Evolutionary conservation across 1,140 invertebrate species (phyloP).

Genomic region (Drosophila arizonae): DNA sequence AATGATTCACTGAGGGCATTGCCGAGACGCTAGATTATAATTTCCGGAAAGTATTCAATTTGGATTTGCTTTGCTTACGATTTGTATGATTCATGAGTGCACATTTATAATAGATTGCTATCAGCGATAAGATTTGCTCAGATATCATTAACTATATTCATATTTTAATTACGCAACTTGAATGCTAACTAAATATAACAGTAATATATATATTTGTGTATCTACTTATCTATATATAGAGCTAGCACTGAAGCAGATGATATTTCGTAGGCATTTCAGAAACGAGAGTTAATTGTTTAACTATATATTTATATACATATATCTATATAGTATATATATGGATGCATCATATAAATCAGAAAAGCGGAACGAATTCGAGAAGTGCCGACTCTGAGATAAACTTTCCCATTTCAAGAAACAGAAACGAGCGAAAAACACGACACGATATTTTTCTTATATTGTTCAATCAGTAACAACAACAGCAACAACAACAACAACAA

Average conservation of each 20-base stretch:
- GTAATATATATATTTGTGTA: no score
- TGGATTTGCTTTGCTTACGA: neutral
- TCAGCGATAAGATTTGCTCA: constrained; percentile 15
- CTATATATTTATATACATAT: no score
- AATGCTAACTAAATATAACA: no score
- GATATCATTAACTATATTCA: neutral
- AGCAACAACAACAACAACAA: constrained; percentile 11
- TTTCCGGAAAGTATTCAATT: no score
- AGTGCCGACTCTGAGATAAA: constrained; percentile 30
- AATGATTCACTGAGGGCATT: no score
- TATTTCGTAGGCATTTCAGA: constrained; percentile 5
- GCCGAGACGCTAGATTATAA: no score
- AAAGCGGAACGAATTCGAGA: constrained; percentile 42
- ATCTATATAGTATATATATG: neutral
- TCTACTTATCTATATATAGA: neutral
- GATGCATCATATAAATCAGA: constrained; percentile 32
- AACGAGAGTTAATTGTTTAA: neutral
- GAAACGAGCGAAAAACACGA: constrained; percentile 39
- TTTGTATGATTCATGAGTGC: constrained; percentile 5
- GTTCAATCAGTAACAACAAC: constrained; percentile 34
- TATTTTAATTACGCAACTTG: no score
- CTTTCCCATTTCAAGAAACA: constrained; percentile 49
- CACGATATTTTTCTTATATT: constrained; percentile 26
- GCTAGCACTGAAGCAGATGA: neutral
- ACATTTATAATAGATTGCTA: constrained; percentile 3